These are phyloP conservation scores for Diachasma alloeum DNA, from an alignment of 1,140 invertebrate genomes.

Conservation along the genomic window DNA sequence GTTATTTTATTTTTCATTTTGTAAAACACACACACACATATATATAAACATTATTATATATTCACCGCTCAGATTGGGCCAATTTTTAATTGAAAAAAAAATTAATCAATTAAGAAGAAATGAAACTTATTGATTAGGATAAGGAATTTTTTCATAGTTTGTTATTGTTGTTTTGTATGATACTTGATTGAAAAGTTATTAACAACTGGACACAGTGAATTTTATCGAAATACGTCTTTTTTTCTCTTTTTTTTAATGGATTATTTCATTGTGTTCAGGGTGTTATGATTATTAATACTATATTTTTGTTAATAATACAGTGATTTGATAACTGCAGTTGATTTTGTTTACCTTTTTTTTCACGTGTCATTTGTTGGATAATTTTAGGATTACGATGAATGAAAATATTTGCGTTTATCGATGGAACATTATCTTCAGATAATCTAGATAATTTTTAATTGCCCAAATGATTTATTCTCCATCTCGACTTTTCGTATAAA, in stretches of 20 bases:
- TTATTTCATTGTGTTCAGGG: background rate
- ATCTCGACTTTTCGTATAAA: background rate
- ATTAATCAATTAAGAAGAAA: background rate
- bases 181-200: conserved; percentile 45
- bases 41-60: background rate
- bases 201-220: background rate
- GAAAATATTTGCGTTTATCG: background rate
- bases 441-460: background rate
- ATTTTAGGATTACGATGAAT: background rate
- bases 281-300: conserved; percentile 33
- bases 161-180: conserved; percentile 62
- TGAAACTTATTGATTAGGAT: conserved; percentile 35
- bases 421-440: too few species aligned
- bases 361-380: background rate
- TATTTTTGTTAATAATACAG: conserved; percentile 61
- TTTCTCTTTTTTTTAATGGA: conserved; percentile 25
- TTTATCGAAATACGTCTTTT: conserved; percentile 7
- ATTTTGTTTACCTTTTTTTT: conserved; percentile 27
- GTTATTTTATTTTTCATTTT: conserved; percentile 22
- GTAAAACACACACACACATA: conserved; percentile 13
- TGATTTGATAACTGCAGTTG: conserved; percentile 55
- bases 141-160: conserved; percentile 59
- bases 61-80: background rate
- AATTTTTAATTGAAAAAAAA: background rate
- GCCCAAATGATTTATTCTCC: background rate